Percentiles rank a stretch among this genome's conserved stretches.
These are phyloP conservation scores for Aldabrachelys gigantea DNA, from an alignment of 2,113 vertebrate genomes.

Conservation along the genomic window DNA sequence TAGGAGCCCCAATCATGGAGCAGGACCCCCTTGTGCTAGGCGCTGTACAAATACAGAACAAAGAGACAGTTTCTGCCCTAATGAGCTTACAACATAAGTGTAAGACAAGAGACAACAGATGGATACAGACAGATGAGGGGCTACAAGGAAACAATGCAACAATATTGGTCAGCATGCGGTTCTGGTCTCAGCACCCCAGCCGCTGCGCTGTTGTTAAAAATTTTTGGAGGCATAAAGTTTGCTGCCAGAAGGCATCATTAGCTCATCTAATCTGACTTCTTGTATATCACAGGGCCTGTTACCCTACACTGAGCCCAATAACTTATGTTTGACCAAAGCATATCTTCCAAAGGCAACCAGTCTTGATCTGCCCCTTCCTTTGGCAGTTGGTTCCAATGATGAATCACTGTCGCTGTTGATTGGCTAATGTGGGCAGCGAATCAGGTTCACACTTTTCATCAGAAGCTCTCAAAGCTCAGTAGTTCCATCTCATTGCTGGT, in stretches of 20 bases:
- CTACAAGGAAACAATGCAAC: too few species aligned
- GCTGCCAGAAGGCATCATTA: neutral
- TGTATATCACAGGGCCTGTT: neutral
- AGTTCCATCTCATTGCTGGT: neutral
- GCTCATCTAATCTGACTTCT: neutral
- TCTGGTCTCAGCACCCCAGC: too few species aligned
- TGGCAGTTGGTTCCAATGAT: neutral
- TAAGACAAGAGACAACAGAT: too few species aligned
- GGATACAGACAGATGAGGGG: too few species aligned
- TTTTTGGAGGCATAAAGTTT: too few species aligned
- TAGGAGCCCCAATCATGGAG: neutral
- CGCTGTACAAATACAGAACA: too few species aligned
- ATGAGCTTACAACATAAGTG: too few species aligned
- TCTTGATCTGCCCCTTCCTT: neutral
- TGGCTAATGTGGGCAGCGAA: neutral
- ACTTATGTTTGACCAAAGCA: neutral
- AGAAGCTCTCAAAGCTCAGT: neutral
- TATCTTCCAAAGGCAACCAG: rapidly evolving
- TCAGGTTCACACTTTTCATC: neutral
- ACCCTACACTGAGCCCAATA: rapidly evolving
- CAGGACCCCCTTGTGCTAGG: neutral
- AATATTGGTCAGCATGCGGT: too few species aligned
- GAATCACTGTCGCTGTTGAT: neutral
- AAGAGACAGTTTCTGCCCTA: too few species aligned
- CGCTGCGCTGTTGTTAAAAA: too few species aligned